Evolutionary conservation across 2,888 invertebrate species (phyloP), one percentile per base, ranked within the genome.

Genomic region (Esperia sulphurella): DNA sequence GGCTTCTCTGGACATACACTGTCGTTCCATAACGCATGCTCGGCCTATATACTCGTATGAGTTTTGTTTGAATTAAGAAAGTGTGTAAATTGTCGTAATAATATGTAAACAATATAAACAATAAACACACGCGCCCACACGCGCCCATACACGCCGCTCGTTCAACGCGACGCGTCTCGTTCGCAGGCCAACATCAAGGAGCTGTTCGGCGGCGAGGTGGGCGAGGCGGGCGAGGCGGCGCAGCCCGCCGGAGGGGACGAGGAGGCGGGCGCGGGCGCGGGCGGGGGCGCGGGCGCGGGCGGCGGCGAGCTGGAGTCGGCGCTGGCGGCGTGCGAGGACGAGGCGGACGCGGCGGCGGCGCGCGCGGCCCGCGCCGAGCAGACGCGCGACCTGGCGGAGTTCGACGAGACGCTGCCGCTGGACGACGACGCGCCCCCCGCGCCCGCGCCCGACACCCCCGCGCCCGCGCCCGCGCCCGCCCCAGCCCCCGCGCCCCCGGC

Each of bases 341-440:
- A 97, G 75, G 95, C 95, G 50, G 98, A 98, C 87, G 97, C 97
- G 14, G 94, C 94, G 61, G 98, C 98, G 8, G 97, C 97, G 0
- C 93, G 92, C 66, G 95, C 94, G 0, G 97, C 97, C 3, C 95
- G 95, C 66, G 97, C 96, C 4, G 98, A 98, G 86, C 96, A 94
- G 37, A 94, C 94, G 54, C 95, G 95, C 10, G 97, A 97, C 80
- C 91, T 98, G 58, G 97, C 96, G 0, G 98, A 98, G 87, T 98
- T 98, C 87, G 98, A 98, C 87, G 98, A 98, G 86, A 95, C 93
- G 66, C 95, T 97, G 84, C 97, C 98, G 41, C 91, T 97, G 58
- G 95, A 95, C 48, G 91, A 91, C 53, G 72, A 50, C 21, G 40
- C 79, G 96, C 86, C 94, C 45, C 61, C 53, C 49, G 54, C 59